Base-by-base conservation (phyloP, 1,140 invertebrate genomes). In the Drosophila bifasciata region DNA sequence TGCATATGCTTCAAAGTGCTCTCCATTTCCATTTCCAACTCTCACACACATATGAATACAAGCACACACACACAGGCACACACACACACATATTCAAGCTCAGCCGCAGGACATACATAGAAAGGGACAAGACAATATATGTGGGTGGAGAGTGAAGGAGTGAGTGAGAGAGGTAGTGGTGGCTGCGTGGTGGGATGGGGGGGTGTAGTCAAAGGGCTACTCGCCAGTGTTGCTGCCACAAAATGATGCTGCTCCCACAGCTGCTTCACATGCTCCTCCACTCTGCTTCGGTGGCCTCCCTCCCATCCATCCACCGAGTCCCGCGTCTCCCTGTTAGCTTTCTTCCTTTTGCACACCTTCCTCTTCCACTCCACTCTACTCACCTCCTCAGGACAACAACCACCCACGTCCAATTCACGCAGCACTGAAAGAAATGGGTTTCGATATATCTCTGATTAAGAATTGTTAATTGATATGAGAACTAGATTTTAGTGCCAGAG, bases 1-100 rank as follows among this genome's bases (percentile, higher is more conserved):
- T 85, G 80, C 80, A 85, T 85, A 85, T 85, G 80, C 61, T 85
- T 86, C 71, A 80, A 80, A 85, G 80, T 79, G 80, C 80, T 80
- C 52, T 67, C 69, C 71, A 74, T 45, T 64, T 74, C 70, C 46
- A 74, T 64, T 56, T 74, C 36, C 45, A 51, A 36, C 69, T 56
- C 71, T 23, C 28, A 46, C 6, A 46, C 6, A 58, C 56, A 45
- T 36, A 32, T 25, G 41, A 19, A 57, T 46, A 17, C 28, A 56
- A n/a, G n/a, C 2, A 51, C n/a, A 40, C n/a, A 23, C 11, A 23
- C 9, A 17, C 45, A 48, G 46, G 21, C 45, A 49, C 59, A 70
- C 23, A 5, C 16, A 36, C 44, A 57, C 50, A 36, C 25, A 56
- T 19, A 64, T 23, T 59, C 32, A 50, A 56, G 53, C 64, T 44